Percentiles rank a stretch among this genome's conserved stretches.
Conservation (phyloP, 2,888 invertebrate species). For the Carpatolechia fugitivella region DNA sequence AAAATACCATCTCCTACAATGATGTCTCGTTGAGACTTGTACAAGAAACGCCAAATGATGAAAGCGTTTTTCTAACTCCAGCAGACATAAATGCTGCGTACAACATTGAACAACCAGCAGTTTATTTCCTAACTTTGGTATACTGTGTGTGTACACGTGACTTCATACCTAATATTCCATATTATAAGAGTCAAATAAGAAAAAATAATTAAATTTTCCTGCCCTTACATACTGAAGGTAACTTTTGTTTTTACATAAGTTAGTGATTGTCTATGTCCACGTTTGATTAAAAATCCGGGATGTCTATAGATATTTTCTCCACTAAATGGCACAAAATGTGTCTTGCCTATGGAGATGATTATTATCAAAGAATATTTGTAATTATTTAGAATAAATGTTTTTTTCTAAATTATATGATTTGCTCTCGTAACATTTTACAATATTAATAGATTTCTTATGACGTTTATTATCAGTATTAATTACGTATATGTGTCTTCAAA, state of each 20-base stretch:
- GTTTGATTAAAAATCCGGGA: slow-evolving; percentile 41
- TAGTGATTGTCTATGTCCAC: slow-evolving; percentile 49
- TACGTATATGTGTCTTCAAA: slow-evolving; percentile 78
- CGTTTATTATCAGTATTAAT: slow-evolving; percentile 70
- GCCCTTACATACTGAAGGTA: slow-evolving; percentile 67
- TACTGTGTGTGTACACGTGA: slow-evolving; percentile 71
- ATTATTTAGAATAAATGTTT: slow-evolving; percentile 44
- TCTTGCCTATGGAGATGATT: slow-evolving; percentile 50
- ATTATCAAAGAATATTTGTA: slow-evolving; percentile 62
- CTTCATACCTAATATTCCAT: slow-evolving; percentile 49
- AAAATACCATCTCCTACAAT: slow-evolving; percentile 68
- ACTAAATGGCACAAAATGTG: slow-evolving; percentile 53
- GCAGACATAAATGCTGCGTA: slow-evolving; percentile 9
- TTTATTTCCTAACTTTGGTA: slow-evolving; percentile 79
- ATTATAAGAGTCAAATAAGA: slow-evolving; percentile 48
- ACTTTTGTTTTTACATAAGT: slow-evolving; percentile 68
- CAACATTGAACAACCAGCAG: slow-evolving; percentile 52
- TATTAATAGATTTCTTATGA: slow-evolving; percentile 68
- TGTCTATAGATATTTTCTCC: slow-evolving; percentile 46
- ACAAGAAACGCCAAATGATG: slow-evolving; percentile 34
- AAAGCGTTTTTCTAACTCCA: slow-evolving; percentile 18
- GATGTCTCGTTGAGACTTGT: slow-evolving; percentile 43
- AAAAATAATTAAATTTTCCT: slow-evolving; percentile 42
- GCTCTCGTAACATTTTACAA: slow-evolving; percentile 70
- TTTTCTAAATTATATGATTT: slow-evolving; percentile 61